Percentiles rank a stretch among this genome's conserved stretches.
These are phyloP conservation scores for Nasonovia ribisnigri DNA, from an alignment of 2,888 invertebrate genomes.

Conservation along the genomic window DNA sequence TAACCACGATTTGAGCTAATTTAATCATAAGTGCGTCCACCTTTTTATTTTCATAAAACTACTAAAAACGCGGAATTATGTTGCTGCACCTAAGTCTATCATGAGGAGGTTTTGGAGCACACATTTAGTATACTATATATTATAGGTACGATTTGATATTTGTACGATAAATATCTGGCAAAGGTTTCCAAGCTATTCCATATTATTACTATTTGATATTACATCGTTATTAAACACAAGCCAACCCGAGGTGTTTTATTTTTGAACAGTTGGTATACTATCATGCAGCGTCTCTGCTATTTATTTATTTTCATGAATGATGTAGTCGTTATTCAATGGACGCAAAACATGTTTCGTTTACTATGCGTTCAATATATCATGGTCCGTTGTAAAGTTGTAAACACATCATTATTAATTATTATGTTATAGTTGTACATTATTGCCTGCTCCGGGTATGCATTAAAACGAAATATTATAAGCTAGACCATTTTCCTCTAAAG, in stretches of 20 bases:
- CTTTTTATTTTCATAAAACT: not conserved
- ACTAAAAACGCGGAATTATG: not conserved
- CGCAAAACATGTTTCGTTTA: not conserved
- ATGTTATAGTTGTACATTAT: not conserved
- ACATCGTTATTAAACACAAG: not conserved
- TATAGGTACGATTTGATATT: not conserved
- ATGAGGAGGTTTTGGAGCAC: not conserved
- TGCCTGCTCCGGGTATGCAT: not conserved
- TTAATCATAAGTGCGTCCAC: not conserved
- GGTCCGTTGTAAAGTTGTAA: not conserved
- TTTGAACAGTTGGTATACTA: not conserved
- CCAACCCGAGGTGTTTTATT: not conserved
- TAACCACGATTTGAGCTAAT: too few relatives aligned
- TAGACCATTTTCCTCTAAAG: not conserved
- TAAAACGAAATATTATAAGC: not conserved
- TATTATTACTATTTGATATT: not conserved
- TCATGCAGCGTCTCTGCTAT: not conserved
- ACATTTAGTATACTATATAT: not conserved
- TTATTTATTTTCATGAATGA: not conserved
- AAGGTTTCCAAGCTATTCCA: not conserved
- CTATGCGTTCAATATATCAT: not conserved
- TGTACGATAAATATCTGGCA: not conserved
- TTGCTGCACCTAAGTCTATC: not conserved
- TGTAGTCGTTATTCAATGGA: not conserved
- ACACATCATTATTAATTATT: not conserved